A percentile compares a stretch with the other conserved stretches of the same genome.
Evolutionary conservation across 2,888 invertebrate species (phyloP).

Genomic region (Tetragonula carbonaria): DNA sequence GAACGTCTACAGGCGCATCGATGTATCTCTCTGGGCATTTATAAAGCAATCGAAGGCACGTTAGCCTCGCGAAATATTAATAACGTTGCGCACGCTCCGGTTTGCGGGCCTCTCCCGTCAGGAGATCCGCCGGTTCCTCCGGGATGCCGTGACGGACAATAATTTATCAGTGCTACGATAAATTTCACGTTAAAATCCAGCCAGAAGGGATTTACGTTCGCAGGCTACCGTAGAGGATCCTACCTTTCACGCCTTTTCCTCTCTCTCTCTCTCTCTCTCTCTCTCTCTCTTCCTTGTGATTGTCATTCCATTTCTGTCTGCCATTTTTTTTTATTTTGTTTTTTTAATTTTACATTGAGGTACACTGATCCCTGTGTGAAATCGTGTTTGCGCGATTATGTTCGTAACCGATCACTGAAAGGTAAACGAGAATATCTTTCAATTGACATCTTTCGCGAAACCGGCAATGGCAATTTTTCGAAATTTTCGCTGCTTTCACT

Average conservation of each 20-base stretch:
- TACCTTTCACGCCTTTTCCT: constrained; percentile 47
- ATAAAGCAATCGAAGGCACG: constrained; percentile 63
- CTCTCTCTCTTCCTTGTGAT: constrained; percentile 29
- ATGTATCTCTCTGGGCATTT: constrained; percentile 42
- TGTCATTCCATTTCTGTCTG: constrained; percentile 17
- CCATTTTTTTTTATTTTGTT: neutral
- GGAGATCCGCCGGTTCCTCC: constrained; percentile 52
- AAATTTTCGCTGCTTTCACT: neutral
- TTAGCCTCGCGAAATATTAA: constrained; percentile 72
- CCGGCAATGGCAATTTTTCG: neutral
- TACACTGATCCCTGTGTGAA: neutral
- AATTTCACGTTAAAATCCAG: constrained; percentile 81
- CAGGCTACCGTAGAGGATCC: constrained; percentile 66
- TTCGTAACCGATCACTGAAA: neutral
- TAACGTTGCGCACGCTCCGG: constrained; percentile 64
- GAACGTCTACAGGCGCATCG: neutral
- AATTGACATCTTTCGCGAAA: neutral
- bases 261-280: neutral
- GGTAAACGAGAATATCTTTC: neutral
- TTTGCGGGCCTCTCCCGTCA: constrained; percentile 52
- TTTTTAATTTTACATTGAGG: neutral
- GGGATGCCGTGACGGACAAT: constrained; percentile 74
- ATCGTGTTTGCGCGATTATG: neutral
- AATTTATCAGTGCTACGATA: constrained; percentile 76
- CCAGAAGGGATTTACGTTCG: constrained; percentile 79